These are phyloP conservation scores for Achlya flavicornis DNA, from an alignment of 2,888 invertebrate species.

Conservation along the genomic window DNA sequence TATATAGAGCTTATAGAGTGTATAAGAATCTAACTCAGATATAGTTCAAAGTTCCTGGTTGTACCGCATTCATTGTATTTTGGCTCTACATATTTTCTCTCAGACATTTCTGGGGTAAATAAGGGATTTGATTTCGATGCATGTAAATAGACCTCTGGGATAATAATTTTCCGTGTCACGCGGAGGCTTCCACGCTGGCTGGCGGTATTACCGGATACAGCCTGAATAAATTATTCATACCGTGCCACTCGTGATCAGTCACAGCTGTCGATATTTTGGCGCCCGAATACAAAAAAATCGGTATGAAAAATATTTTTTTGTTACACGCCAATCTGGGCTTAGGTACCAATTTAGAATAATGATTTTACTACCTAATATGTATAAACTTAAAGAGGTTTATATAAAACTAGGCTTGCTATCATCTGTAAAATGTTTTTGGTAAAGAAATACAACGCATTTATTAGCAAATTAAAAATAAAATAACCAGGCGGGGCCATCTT, in stretches of 20 bases:
- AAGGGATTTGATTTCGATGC: not conserved
- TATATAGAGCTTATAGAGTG: too few species aligned
- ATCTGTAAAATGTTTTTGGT: too few species aligned
- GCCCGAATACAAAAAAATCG: slow-evolving; percentile 3
- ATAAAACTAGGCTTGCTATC: too few species aligned
- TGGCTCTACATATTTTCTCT: too few species aligned
- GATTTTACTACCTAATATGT: not conserved
- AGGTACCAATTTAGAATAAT: not conserved
- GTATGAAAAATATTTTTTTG: not conserved
- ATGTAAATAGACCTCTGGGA: not conserved
- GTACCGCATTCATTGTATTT: too few species aligned
- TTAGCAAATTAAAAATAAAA: too few species aligned
- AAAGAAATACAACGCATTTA: too few species aligned
- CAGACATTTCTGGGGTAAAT: not conserved
- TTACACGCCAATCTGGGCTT: not conserved
- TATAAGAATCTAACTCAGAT: too few species aligned
- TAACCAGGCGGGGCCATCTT: too few species aligned
- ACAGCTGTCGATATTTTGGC: slow-evolving; percentile 37
- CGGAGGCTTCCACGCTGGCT: not conserved
- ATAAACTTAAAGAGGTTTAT: not conserved
- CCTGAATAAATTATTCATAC: slow-evolving; percentile 49
- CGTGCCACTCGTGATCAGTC: slow-evolving; percentile 29
- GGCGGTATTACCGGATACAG: slow-evolving; percentile 29
- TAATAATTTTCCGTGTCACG: not conserved
- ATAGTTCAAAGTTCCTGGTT: too few species aligned